Conservation (phyloP, 2,113 vertebrate genomes). For the Otolemur garnettii region DNA sequence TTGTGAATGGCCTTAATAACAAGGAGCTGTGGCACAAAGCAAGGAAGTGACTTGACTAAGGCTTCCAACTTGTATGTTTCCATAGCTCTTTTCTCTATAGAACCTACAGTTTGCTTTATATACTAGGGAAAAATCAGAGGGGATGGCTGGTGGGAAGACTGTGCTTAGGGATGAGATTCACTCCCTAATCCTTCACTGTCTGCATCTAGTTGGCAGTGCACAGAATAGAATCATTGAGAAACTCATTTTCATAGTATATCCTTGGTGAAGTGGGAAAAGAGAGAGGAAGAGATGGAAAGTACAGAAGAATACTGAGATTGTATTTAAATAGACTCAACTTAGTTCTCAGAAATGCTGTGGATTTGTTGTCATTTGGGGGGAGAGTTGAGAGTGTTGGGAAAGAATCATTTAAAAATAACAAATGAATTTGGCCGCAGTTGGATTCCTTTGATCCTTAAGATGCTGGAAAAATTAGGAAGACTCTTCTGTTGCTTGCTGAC, state of each 20-base stretch:
- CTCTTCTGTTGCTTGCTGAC: not conserved
- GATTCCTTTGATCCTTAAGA: constrained; percentile 15
- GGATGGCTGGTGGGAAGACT: not conserved
- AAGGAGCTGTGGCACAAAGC: not conserved
- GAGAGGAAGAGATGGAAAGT: constrained; percentile 11
- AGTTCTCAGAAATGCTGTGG: not conserved
- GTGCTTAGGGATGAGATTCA: not conserved
- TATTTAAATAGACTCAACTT: not conserved
- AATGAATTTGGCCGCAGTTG: constrained; percentile 12
- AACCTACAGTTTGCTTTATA: not conserved
- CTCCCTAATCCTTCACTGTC: not conserved
- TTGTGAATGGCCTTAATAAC: not conserved
- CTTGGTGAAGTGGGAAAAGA: constrained; percentile 73
- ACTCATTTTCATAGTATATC: constrained; percentile 7
- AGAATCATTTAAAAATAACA: not conserved
- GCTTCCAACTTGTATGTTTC: not conserved
- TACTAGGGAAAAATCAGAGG: not conserved
- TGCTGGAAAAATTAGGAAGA: constrained; percentile 40
- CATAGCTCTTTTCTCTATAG: not conserved
- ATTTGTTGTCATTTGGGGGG: not conserved
- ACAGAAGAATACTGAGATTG: not conserved
- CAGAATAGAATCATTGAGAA: constrained; percentile 14
- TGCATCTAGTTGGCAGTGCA: not conserved
- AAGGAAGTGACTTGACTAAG: not conserved
- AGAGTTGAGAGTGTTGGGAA: not conserved